Conservation (phyloP, 2,888 invertebrate species). For the Clistopyga incitator region DNA sequence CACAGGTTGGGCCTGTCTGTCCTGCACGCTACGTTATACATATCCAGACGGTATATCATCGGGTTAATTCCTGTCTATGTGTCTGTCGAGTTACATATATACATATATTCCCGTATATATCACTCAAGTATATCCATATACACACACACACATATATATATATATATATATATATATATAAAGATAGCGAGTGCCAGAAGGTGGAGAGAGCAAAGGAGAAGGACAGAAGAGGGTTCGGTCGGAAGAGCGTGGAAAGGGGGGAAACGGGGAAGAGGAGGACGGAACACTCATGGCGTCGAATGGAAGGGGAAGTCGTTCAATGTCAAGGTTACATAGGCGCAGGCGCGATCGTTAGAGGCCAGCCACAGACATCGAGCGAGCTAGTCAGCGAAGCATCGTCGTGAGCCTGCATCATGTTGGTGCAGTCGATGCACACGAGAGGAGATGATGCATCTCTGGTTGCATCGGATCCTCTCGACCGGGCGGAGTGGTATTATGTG, state of each 20-base stretch:
- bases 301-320: conserved; percentile 75
- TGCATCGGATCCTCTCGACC: conserved; percentile 25
- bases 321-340: conserved; percentile 80
- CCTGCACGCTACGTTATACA: conserved; percentile 11
- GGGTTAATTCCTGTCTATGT: conserved; percentile 31
- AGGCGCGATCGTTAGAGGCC: conserved; percentile 71
- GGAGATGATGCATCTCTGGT: conserved; percentile 53
- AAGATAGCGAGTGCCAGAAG: conserved; percentile 28
- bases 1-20: conserved; percentile 14
- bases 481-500: conserved; percentile 12
- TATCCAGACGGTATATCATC: conserved; percentile 45
- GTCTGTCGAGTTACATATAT: background rate
- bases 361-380: conserved; percentile 21
- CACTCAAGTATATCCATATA: too few relatives aligned
- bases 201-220: conserved; percentile 39
- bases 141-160: background rate
- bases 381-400: conserved; percentile 18
- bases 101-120: too few relatives aligned
- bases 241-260: conserved; percentile 35
- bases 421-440: conserved; percentile 48
- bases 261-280: conserved; percentile 48
- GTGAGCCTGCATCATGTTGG: conserved; percentile 27
- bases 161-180: background rate
- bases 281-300: conserved; percentile 25
- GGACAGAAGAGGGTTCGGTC: conserved; percentile 46